phyloP scores from a whole-genome alignment of 2,113 vertebrate species.

The Tychaedon coryphoeus region DNA sequence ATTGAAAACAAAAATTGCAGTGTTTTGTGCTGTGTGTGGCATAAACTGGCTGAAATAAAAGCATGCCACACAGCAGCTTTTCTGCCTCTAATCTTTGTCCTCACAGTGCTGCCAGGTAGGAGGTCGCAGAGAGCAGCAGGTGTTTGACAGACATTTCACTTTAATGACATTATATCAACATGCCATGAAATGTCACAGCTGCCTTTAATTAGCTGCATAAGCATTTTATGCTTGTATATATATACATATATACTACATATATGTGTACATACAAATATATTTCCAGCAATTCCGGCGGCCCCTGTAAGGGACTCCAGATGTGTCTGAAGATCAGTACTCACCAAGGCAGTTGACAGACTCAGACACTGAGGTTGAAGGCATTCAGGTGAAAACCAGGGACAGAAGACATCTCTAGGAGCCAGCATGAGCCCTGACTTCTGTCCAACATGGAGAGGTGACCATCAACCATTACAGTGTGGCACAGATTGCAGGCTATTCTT shows the following conservation, averaged over 20 bases:
- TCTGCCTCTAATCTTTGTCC: slow-evolving; percentile 9
- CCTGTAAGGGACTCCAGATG: neutral
- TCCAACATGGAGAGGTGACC: neutral
- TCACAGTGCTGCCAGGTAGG: neutral
- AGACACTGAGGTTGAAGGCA: neutral
- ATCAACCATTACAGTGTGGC: neutral
- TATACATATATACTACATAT: neutral
- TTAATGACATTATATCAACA: slow-evolving; percentile 17
- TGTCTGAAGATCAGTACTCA: neutral
- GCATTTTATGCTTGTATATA: neutral
- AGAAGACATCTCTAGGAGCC: neutral
- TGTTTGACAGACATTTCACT: slow-evolving; percentile 47
- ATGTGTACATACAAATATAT: neutral
- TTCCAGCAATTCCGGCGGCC: neutral
- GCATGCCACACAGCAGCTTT: neutral
- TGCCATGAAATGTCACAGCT: neutral
- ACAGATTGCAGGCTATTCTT: slow-evolving; percentile 45
- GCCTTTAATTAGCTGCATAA: slow-evolving; percentile 37
- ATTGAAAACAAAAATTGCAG: neutral
- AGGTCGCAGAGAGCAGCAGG: slow-evolving; percentile 37
- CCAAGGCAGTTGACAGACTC: neutral
- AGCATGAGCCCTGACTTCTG: slow-evolving; percentile 8
- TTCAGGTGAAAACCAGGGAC: slow-evolving; percentile 4
- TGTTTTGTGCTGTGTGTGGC: neutral
- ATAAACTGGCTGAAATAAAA: slow-evolving; percentile 13